Percentiles rank a stretch among this genome's conserved stretches.
These are phyloP conservation scores for Helleia helle DNA, from an alignment of 2,888 invertebrate genomes.

Conservation along the genomic window DNA sequence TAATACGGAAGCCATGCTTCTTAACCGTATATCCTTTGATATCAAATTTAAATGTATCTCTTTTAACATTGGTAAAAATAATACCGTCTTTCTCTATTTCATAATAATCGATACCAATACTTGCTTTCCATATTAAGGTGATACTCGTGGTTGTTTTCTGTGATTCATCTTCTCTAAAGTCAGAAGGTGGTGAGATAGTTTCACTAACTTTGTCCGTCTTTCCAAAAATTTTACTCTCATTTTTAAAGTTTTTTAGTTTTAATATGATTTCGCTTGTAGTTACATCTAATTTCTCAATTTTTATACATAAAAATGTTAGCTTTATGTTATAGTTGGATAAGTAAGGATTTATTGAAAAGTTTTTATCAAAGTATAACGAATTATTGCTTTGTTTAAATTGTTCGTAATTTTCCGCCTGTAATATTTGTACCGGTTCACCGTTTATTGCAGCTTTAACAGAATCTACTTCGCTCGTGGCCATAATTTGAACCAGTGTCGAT, in stretches of 20 bases:
- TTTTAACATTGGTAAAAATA: conserved; percentile 41
- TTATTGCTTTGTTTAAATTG: conserved; percentile 39
- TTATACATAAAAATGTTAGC: conserved; percentile 45
- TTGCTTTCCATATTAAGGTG: conserved; percentile 36
- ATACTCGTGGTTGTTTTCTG: conserved; percentile 34
- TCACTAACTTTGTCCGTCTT: conserved; percentile 23
- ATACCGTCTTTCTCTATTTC: conserved; percentile 52
- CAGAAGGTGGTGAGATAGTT: conserved; percentile 28
- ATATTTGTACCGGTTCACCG: conserved; percentile 32
- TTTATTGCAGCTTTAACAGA: conserved; percentile 41
- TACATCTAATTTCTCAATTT: conserved; percentile 42
- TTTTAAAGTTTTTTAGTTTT: conserved; percentile 41
- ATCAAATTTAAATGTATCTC: conserved; percentile 33
- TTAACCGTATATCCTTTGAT: conserved; percentile 34
- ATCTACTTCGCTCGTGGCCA: conserved; percentile 33
- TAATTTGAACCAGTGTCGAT: conserved; percentile 45
- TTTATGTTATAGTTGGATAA: conserved; percentile 27
- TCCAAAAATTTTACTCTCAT: conserved; percentile 32
- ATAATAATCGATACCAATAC: conserved; percentile 32
- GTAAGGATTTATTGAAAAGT: conserved; percentile 45
- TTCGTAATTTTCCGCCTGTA: conserved; percentile 32
- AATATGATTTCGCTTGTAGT: conserved; percentile 39
- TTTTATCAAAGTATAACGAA: conserved; percentile 38
- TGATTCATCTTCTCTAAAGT: conserved; percentile 29
- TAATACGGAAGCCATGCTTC: conserved; percentile 42